Conservation (phyloP, 1,140 invertebrate species). For the Grapholita molesta region DNA sequence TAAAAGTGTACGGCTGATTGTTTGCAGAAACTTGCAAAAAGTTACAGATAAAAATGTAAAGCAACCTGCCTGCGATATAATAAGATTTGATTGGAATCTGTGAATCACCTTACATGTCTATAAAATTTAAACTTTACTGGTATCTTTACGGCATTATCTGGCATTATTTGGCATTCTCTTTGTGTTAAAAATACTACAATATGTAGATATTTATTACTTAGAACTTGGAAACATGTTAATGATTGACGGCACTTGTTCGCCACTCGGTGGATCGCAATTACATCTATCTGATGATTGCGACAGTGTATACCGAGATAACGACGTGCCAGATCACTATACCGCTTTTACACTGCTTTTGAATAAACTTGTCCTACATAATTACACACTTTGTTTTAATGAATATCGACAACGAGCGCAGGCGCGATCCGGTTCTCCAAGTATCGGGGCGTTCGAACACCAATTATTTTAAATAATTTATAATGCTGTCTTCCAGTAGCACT, state of each 20-base stretch:
- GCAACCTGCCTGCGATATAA: background rate
- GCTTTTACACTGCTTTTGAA: conserved; percentile 52
- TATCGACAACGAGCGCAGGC: conserved; percentile 52
- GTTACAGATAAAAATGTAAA: background rate
- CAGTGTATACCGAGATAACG: conserved; percentile 58
- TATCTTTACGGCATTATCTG: background rate
- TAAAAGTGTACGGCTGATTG: background rate
- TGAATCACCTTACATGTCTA: background rate
- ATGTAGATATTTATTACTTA: too few species aligned
- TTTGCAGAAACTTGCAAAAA: background rate
- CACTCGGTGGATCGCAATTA: conserved; percentile 42
- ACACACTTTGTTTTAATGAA: conserved; percentile 73
- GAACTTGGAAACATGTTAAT: background rate
- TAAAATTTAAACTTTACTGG: background rate
- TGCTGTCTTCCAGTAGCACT: conserved; percentile 37
- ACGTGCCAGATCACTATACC: conserved; percentile 50
- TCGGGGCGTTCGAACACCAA: conserved; percentile 43
- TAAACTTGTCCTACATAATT: conserved; percentile 64
- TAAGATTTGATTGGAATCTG: background rate
- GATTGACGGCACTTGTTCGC: conserved; percentile 32
- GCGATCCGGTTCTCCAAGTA: conserved; percentile 44
- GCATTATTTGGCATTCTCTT: background rate
- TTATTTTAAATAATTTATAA: conserved; percentile 54
- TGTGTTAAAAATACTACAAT: background rate
- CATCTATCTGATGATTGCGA: conserved; percentile 30